Evolutionary conservation across 2,797 vertebrate genomes (phyloP), one percentile per base, ranked within the genome.

Genomic region (Pristis pectinata): DNA sequence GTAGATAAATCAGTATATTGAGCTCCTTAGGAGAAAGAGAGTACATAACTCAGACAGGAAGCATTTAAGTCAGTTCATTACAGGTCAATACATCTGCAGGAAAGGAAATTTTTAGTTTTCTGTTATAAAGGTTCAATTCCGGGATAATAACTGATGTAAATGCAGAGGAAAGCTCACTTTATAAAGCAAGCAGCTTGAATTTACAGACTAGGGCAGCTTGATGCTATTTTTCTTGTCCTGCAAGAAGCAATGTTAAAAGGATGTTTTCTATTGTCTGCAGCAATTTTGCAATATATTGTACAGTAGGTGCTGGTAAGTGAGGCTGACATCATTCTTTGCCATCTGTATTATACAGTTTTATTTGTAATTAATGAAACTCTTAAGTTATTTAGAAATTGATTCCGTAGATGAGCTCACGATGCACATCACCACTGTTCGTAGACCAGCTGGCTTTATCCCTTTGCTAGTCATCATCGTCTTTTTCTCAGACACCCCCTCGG

Each of bases 121-220:
- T 34, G 19, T 87, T 93, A 61, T 41, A 61, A 94, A 95, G 94
- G 94, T 91, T 93, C 93, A 95, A 95, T 95, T 94, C 95, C 95
- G 95, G 95, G 94, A 95, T 94, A 95, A 95, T 94, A 10, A 5
- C n/a, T 95, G 95, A 96, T 96, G 94, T 95, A 94, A 96, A 95
- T 94, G 80, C 80, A 93, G 70, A 83, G 94, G 94, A 95, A 77
- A 15, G 79, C 22, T 80, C 95, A 95, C 94, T 94, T 95, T 92
- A n/a, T 41, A 83, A 27, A 83, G 24, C 80, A 83, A 41, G 24
- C 44, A 17, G 6, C 41, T 24, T 27, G 80, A 83, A 41, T 83
- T 49, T 83, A 83, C 37, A 3, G 19, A 41, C 2, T n/a, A 77
- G 74, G 34, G 9, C 10, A n/a, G 11, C 6, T 9, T 77, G 30